Conservation (phyloP, 1,140 invertebrate species). For the Brachionus sp. region DNA sequence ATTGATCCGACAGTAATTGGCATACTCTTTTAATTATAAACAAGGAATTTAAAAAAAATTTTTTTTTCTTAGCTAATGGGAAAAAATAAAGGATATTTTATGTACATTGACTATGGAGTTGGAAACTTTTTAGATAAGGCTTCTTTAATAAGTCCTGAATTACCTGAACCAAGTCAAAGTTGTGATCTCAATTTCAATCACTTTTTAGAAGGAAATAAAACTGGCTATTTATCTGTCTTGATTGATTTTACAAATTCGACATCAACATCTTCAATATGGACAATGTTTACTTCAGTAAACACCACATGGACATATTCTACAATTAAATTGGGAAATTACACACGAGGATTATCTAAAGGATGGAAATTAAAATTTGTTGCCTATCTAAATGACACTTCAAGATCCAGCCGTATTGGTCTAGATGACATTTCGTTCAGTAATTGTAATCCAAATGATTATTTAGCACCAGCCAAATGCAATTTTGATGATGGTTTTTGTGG, state of each 20-base stretch:
- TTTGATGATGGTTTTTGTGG: conserved; percentile 53
- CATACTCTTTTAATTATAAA: background rate
- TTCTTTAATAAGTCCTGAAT: conserved; percentile 50
- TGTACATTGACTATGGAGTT: conserved; percentile 50
- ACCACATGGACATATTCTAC: background rate
- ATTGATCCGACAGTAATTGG: background rate
- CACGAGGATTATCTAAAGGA: background rate
- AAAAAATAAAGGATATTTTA: conserved; percentile 50
- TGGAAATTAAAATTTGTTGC: conserved; percentile 5
- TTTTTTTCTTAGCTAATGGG: background rate
- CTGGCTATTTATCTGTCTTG: background rate
- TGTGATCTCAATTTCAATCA: conserved; percentile 50
- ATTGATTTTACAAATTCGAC: background rate
- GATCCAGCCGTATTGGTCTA: background rate
- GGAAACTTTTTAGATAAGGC: conserved; percentile 51
- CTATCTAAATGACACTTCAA: background rate
- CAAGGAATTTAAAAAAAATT: background rate
- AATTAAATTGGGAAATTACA: conserved; percentile 32
- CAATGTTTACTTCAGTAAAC: background rate
- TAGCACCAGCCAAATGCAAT: conserved; percentile 48
- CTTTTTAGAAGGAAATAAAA: conserved; percentile 46
- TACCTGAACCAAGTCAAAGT: conserved; percentile 49
- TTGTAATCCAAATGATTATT: conserved; percentile 19
- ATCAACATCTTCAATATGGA: background rate
- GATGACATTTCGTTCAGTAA: conserved; percentile 42